Evolutionary conservation across 1,140 invertebrate genomes (phyloP).

Genomic region (Episyrphus balteatus): DNA sequence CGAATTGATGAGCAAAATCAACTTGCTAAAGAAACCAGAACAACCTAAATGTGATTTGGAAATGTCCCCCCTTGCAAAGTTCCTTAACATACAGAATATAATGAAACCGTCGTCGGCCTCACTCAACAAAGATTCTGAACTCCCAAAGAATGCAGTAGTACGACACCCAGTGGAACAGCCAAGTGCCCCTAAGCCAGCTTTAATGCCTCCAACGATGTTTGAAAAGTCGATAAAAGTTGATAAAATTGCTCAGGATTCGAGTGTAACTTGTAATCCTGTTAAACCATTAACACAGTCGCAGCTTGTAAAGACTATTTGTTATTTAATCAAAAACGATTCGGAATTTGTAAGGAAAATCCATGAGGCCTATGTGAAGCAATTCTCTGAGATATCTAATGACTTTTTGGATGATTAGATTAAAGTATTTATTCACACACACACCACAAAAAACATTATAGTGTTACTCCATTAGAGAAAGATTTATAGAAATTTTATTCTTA

Average conservation of each 20-base stretch:
- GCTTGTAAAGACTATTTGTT: conserved; percentile 74
- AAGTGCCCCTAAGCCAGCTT: conserved; percentile 44
- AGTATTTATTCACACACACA: too few relatives aligned
- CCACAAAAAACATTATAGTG: too few relatives aligned
- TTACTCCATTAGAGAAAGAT: too few relatives aligned
- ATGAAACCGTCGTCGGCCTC: not conserved
- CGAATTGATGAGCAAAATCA: not conserved
- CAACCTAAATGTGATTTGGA: not conserved
- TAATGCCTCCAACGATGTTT: conserved; percentile 78
- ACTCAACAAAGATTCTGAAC: not conserved
- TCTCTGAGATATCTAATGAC: conserved; percentile 35
- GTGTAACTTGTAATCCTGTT: not conserved
- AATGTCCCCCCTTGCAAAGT: too few relatives aligned
- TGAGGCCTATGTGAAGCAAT: conserved; percentile 80
- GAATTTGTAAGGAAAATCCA: conserved; percentile 79
- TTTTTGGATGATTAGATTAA: too few relatives aligned
- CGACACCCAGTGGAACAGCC: conserved; percentile 6
- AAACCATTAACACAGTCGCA: conserved; percentile 45
- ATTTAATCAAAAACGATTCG: conserved; percentile 75
- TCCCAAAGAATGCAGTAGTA: not conserved
- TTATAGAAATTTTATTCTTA: too few relatives aligned
- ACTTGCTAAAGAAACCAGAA: not conserved
- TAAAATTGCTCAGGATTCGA: not conserved
- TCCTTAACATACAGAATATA: not conserved
- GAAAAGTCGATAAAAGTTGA: conserved; percentile 23